Conservation (phyloP, 1,140 invertebrate genomes). For the Littorina saxatilis region DNA sequence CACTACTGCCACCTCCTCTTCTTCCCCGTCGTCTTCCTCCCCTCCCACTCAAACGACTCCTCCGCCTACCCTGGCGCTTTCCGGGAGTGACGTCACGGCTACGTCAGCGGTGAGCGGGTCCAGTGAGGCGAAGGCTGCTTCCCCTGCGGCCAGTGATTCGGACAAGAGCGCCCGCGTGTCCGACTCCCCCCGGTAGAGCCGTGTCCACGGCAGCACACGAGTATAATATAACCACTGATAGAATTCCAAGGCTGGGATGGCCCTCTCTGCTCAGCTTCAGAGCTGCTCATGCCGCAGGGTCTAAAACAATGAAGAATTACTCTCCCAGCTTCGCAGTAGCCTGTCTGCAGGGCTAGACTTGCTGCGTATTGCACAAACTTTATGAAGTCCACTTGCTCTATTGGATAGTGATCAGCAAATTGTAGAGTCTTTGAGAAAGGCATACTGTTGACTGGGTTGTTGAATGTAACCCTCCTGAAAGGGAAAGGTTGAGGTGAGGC, state of each 20-base stretch:
- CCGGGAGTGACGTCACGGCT: slow-evolving; percentile 8
- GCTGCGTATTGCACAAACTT: no score
- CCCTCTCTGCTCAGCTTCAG: background rate
- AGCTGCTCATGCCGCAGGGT: no score
- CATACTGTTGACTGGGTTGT: background rate
- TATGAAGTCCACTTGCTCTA: no score
- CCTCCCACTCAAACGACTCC: background rate
- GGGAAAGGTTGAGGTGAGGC: background rate
- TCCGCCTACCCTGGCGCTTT: background rate
- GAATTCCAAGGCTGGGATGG: background rate
- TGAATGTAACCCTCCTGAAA: background rate
- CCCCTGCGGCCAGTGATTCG: background rate
- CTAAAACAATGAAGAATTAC: background rate
- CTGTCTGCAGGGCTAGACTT: background rate
- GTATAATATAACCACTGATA: background rate
- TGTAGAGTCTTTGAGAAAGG: background rate
- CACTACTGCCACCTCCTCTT: background rate
- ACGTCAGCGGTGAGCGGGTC: background rate
- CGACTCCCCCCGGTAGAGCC: no score
- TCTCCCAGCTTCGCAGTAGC: background rate
- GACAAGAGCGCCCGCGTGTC: background rate
- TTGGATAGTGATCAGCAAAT: no score
- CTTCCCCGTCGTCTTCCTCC: background rate
- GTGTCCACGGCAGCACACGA: background rate
- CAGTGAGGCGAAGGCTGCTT: background rate